These are phyloP conservation scores for Gephyroberyx darwinii DNA, from an alignment of 2,797 vertebrate species.

Conservation along the genomic window DNA sequence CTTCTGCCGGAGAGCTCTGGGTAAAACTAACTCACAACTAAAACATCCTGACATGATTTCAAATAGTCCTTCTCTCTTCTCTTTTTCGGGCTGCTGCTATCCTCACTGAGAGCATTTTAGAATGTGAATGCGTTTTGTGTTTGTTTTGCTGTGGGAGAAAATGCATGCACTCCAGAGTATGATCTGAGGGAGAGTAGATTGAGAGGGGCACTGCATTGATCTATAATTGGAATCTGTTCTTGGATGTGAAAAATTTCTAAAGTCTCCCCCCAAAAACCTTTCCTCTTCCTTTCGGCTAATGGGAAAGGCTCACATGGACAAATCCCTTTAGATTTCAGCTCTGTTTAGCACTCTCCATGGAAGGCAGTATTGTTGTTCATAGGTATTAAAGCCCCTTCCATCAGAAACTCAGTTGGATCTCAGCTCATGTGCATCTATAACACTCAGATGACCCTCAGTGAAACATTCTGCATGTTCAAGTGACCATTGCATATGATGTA, in stretches of 20 bases:
- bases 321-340: constrained; percentile 63
- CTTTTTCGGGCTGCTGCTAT: constrained; percentile 42
- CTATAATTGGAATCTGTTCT: constrained; percentile 88
- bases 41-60: constrained; percentile 69
- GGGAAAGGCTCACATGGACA: constrained; percentile 65
- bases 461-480: constrained; percentile 4
- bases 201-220: constrained; percentile 82
- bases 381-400: constrained; percentile 46
- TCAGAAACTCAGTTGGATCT: neutral
- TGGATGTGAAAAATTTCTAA: constrained; percentile 79
- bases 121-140: constrained; percentile 72
- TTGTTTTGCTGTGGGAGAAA: constrained; percentile 75
- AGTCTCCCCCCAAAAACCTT: constrained; percentile 62
- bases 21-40: constrained; percentile 54
- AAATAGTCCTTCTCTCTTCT: constrained; percentile 44
- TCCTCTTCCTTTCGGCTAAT: constrained; percentile 66
- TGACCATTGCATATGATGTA: constrained; percentile 37
- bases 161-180: constrained; percentile 70
- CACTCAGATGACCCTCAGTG: neutral
- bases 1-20: constrained; percentile 43
- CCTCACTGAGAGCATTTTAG: constrained; percentile 47
- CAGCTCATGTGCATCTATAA: constrained; percentile 12
- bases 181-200: constrained; percentile 79
- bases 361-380: constrained; percentile 38
- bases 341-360: constrained; percentile 49